phyloP scores from a whole-genome alignment of 2,888 invertebrate genomes.

The Nymphalis c-album region DNA sequence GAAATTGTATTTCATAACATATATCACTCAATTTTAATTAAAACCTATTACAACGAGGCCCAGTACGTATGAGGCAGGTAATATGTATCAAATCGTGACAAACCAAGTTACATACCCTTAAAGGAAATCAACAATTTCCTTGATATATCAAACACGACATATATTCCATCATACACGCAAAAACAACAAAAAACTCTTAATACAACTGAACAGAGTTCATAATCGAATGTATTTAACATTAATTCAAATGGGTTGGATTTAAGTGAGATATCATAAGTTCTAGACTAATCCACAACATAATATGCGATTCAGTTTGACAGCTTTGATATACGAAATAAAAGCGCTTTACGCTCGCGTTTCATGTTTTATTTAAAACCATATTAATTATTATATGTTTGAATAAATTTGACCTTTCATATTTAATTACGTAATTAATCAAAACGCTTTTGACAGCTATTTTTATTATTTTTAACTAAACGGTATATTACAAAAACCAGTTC shows the following conservation, averaged over 20 bases:
- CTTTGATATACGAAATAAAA: slow-evolving; percentile 24
- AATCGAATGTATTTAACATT: neutral
- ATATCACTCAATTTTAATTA: slow-evolving; percentile 26
- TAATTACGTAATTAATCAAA: neutral
- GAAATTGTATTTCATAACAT: slow-evolving; percentile 20
- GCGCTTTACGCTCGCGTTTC: slow-evolving; percentile 7
- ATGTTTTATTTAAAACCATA: neutral
- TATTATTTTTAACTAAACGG: neutral
- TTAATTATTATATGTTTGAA: neutral
- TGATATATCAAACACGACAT: slow-evolving; percentile 35
- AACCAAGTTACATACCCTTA: slow-evolving; percentile 31
- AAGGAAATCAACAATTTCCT: slow-evolving; percentile 37
- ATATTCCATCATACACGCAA: neutral
- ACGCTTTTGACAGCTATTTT: neutral
- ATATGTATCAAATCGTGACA: slow-evolving; percentile 36
- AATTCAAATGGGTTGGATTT: slow-evolving; percentile 6
- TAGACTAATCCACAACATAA: slow-evolving; percentile 32
- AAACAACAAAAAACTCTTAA: neutral
- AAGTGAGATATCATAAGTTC: slow-evolving; percentile 33
- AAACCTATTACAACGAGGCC: slow-evolving; percentile 12
- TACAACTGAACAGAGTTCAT: neutral
- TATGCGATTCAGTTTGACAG: slow-evolving; percentile 30
- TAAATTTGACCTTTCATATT: too few species aligned
- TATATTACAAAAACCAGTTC: neutral
- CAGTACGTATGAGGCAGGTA: slow-evolving; percentile 24